phyloP scores from a whole-genome alignment of 2,797 vertebrate genomes.

The Bufotes viridis region DNA sequence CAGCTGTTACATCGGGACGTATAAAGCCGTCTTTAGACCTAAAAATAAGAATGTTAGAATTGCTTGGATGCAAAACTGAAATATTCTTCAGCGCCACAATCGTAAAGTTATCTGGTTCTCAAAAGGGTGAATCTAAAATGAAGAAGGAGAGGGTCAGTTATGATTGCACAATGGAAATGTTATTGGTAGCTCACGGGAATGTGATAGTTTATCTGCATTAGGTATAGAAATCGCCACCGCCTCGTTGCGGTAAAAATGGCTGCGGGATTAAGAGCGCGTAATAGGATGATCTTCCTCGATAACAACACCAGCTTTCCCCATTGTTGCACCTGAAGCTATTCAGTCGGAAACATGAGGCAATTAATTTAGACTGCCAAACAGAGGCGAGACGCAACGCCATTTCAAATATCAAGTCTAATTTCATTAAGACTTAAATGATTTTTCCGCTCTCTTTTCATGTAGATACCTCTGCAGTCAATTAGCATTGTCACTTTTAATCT shows the following conservation, averaged over 20 bases:
- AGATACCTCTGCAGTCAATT: constrained; percentile 94
- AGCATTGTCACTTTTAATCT: constrained; percentile 97
- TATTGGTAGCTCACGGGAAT: neutral
- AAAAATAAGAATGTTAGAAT: too few species aligned
- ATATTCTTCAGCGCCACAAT: too few species aligned
- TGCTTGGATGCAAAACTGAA: too few species aligned
- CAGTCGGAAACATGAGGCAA: constrained; percentile 68
- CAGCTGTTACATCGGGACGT: too few species aligned
- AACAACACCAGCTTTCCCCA: constrained; percentile 8
- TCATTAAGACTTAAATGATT: constrained; percentile 95
- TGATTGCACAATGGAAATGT: neutral
- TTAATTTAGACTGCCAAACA: constrained; percentile 74
- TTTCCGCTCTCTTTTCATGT: constrained; percentile 87
- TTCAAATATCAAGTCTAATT: constrained; percentile 90
- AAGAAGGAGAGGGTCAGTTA: too few species aligned
- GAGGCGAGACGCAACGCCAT: constrained; percentile 72
- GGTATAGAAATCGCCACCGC: neutral
- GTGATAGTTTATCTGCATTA: neutral
- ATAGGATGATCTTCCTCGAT: constrained; percentile 21
- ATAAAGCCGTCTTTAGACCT: too few species aligned
- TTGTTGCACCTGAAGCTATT: constrained; percentile 63
- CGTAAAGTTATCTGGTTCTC: too few species aligned
- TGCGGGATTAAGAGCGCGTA: neutral
- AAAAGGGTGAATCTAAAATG: too few species aligned
- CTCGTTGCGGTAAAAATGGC: neutral